phyloP scores from a whole-genome alignment of 2,113 vertebrate genomes.

The Muntiacus reevesi region DNA sequence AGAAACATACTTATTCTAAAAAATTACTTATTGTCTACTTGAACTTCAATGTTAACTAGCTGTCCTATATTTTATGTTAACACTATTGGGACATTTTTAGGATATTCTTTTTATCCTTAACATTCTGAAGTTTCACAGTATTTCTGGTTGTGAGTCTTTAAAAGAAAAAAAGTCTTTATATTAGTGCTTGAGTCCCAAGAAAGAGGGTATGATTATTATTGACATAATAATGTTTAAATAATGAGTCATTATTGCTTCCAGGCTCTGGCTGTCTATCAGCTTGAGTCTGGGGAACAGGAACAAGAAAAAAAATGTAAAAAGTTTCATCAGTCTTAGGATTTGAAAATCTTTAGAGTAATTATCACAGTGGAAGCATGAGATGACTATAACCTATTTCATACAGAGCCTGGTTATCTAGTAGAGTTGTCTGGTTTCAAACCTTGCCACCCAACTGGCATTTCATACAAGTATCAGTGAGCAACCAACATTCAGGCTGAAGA shows the following conservation, averaged over 20 bases:
- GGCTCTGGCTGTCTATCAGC: background rate
- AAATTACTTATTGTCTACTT: background rate
- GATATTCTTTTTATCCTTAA: background rate
- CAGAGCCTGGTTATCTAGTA: background rate
- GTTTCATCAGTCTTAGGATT: too few species aligned
- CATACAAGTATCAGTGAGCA: background rate
- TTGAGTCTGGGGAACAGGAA: background rate
- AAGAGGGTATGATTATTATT: background rate
- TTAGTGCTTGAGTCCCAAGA: background rate
- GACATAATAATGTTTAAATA: background rate
- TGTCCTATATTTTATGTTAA: background rate
- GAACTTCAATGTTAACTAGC: background rate
- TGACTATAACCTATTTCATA: too few species aligned
- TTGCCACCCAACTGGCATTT: background rate
- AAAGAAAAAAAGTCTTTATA: background rate
- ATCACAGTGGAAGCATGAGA: too few species aligned
- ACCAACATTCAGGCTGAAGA: background rate
- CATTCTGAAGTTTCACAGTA: background rate
- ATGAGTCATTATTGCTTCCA: background rate
- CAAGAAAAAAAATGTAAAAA: too few species aligned
- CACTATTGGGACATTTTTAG: background rate
- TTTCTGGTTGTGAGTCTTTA: background rate
- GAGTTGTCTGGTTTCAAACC: background rate
- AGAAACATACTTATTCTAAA: background rate
- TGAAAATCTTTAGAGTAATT: too few species aligned